Conservation (phyloP, 2,113 vertebrate genomes). For the Seriola quinqueradiata region DNA sequence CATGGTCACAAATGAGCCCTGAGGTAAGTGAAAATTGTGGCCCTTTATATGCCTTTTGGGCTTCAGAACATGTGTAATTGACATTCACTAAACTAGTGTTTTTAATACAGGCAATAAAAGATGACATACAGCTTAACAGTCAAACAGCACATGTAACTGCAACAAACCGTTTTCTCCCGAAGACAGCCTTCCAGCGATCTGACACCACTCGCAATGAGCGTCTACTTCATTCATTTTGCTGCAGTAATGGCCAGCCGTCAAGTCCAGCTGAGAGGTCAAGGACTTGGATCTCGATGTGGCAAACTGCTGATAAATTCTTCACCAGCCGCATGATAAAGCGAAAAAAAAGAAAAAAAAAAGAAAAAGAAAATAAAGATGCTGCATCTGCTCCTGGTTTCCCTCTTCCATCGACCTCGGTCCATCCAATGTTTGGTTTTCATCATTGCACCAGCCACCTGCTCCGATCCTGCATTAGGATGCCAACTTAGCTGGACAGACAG, state of each 20-base stretch:
- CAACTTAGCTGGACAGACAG: neutral
- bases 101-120: slow-evolving; percentile 44
- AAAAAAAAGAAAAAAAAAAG: slow-evolving; percentile 48
- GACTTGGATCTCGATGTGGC: slow-evolving; percentile 21
- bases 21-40: slow-evolving; percentile 49
- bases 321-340: slow-evolving; percentile 43
- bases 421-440: slow-evolving; percentile 50
- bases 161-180: slow-evolving; percentile 2
- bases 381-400: slow-evolving; percentile 50
- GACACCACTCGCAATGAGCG: neutral
- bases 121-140: slow-evolving; percentile 23
- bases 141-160: neutral
- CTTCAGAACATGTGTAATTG: slow-evolving; percentile 31
- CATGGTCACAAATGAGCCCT: slow-evolving; percentile 57
- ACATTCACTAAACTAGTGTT: slow-evolving; percentile 33
- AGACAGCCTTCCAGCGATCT: neutral
- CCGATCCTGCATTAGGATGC: slow-evolving; percentile 2
- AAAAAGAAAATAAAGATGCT: neutral
- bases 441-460: slow-evolving; percentile 44
- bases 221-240: slow-evolving; percentile 9
- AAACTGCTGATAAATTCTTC: slow-evolving; percentile 52
- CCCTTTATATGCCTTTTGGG: slow-evolving; percentile 16
- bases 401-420: slow-evolving; percentile 12
- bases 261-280: slow-evolving; percentile 46
- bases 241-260: slow-evolving; percentile 8